phyloP scores from a whole-genome alignment of 1,140 invertebrate genomes.

The Pseudomyrmex cubaensis region DNA sequence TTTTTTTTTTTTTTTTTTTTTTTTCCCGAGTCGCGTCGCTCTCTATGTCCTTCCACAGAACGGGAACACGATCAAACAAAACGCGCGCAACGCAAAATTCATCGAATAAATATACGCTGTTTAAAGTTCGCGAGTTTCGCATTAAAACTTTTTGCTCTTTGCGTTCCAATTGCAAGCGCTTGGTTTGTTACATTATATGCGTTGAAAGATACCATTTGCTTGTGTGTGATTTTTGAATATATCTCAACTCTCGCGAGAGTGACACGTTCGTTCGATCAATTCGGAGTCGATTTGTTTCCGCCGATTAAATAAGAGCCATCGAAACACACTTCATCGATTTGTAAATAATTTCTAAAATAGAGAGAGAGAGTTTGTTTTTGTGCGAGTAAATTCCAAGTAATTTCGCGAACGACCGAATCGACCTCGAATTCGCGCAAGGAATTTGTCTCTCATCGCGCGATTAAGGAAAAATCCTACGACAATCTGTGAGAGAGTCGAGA shows the following conservation, averaged over 20 bases:
- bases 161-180: too few relatives aligned
- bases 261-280: background rate
- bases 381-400: background rate
- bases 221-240: too few relatives aligned
- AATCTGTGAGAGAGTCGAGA: too few relatives aligned
- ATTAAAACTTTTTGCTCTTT: too few relatives aligned
- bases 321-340: background rate
- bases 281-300: background rate
- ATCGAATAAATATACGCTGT: background rate
- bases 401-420: background rate
- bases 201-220: too few relatives aligned
- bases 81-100: background rate
- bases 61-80: constrained; percentile 4
- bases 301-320: background rate
- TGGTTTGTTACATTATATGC: too few relatives aligned
- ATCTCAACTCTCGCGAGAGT: too few relatives aligned
- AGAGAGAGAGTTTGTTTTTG: background rate
- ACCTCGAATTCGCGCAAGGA: background rate
- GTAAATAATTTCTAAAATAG: background rate
- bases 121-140: background rate
- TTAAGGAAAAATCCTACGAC: too few relatives aligned
- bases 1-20: too few relatives aligned
- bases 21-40: constrained; percentile 30
- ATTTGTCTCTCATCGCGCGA: background rate
- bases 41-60: constrained; percentile 37